Evolutionary conservation across 2,797 vertebrate species (phyloP), one percentile per base, ranked within the genome.

Genomic region (Cynodonichthys magdalenae): DNA sequence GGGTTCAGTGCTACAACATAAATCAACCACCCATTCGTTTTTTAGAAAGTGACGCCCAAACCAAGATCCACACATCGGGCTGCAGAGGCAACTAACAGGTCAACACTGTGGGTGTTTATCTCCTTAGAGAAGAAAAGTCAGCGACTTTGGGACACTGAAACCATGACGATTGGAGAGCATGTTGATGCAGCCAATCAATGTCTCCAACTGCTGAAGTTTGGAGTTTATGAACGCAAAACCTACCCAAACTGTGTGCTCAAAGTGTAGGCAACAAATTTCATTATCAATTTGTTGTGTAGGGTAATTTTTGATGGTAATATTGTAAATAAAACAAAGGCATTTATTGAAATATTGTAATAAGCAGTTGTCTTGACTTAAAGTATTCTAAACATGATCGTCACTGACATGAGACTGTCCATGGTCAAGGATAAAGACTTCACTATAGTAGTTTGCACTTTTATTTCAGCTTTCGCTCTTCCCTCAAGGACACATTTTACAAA

Each of bases 101-200:
- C 66, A 66, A 36, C 19, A 28, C 15, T 64, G 45, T 57, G 47
- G 46, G 34, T 58, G 58, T 77, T 74, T 51, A 60, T 61, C 28
- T 42, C 48, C 64, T 11, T 20, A 29, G 66, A 63, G 71, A 74
- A 62, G 63, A 77, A 41, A 59, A 73, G 49, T 41, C 60, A 18
- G 54, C 55, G 81, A 84, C 81, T 74, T 64, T 51, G 66, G 60
- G 44, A 77, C 76, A 76, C 64, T 2, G 81, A 84, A 54, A 72
- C 86, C 67, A 75, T 59, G 60, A 74, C 3, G 63, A 89, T 69
- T 10, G 39, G 41, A 20, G 58, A 86, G 70, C 48, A 60, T 63
- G 64, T 20, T 74, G 68, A 79, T 74, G 68, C 53, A 42, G 54
- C 72, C 20, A 31, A 36, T 80, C 63, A 77, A 77, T 64, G 68